Evolutionary conservation across 2,113 vertebrate species (phyloP), one percentile per base, ranked within the genome.

Genomic region (Malurus elegans): DNA sequence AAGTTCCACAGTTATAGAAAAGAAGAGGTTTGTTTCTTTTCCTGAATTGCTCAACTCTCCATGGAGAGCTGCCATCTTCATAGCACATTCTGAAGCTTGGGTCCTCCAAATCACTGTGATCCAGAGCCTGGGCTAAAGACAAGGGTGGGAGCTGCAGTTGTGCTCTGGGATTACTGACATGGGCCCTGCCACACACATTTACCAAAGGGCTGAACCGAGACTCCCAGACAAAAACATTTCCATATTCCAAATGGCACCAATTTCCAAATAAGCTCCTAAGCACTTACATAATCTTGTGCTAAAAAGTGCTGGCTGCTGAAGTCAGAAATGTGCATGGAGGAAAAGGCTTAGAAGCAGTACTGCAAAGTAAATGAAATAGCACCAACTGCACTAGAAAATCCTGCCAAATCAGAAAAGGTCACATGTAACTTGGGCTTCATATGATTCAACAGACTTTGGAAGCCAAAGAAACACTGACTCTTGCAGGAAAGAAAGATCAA

Each of bases 241-340:
- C 71, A 50, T 44, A 32, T 92, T 90, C 91, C 88, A 88, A 80
- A 88, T 73, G 88, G 69, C 86, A 69, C 71, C 1, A 2, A 44
- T 67, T 29, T 56, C 71, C 85, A 88, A 83, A 90, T 73, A 54
- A 94, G 79, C 88, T 93, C 82, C 79, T 76, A 42, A 94, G 82
- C 64, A 40, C 82, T 96, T 94, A 95, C 9, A 95, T 97, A 95
- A 95, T 81, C 78, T 57, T 75, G 53, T 71, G 93, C 91, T 96
- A 92, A 75, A 71, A 87, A 95, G 76, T 87, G 93, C 53, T 95
- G 95, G 92, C 95, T 96, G 90, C 79, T 72, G 74, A 88, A 87
- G 73, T 50, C 86, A 93, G 91, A 88, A 91, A 70, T 50, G 72
- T 20, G 67, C 79, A 67, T 42, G 18, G 32, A 66, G 83, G n/a